Evolutionary conservation across 2,888 invertebrate species (phyloP), one percentile per base, ranked within the genome.

Genomic region (Ethmia dodecea): DNA sequence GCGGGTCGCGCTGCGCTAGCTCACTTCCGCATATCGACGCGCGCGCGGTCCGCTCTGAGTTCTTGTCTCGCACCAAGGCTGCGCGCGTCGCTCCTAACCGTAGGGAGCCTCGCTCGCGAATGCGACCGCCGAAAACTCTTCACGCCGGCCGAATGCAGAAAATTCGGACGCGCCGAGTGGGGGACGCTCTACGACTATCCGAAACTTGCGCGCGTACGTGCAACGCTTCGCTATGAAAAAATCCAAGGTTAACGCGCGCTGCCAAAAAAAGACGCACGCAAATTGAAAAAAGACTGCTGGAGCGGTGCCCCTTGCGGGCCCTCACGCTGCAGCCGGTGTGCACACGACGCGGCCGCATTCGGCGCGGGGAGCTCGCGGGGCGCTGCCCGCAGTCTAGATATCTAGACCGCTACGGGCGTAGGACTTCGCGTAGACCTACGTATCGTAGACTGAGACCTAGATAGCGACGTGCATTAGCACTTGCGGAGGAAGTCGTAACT

Each of bases 231-330:
- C 78, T 81, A 80, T 81, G 81, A 78, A 78, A 78, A 86, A 84
- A 76, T 74, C 77, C 86, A 86, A 86, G 86, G 84, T 83, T 83
- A 84, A 75, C 76, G 72, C 79, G 79, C 81, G 83, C 67, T 83
- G 84, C 84, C 86, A 81, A 86, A 86, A 86, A 84, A 86, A 86
- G 86, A 84, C 84, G 78, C 80, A 80, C 80, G 77, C 84, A 76
- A 79, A 80, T 81, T 79, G 70, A 81, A 60, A 79, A 78, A 81
- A 76, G 79, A 79, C 70, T 75, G 78, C 76, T 75, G 79, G 78
- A 77, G 71, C 76, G 79, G 74, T 68, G 72, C 81, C 68, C 76
- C 78, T 67, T 63, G 65, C 64, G 74, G 71, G 69, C 65, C 72
- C 73, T 73, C 70, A 60, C 61, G 69, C 54, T 79, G 83, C 84